Percentiles rank a stretch among this genome's conserved stretches.
phyloP scores from a whole-genome alignment of 2,113 vertebrate species.

The Caretta caretta region DNA sequence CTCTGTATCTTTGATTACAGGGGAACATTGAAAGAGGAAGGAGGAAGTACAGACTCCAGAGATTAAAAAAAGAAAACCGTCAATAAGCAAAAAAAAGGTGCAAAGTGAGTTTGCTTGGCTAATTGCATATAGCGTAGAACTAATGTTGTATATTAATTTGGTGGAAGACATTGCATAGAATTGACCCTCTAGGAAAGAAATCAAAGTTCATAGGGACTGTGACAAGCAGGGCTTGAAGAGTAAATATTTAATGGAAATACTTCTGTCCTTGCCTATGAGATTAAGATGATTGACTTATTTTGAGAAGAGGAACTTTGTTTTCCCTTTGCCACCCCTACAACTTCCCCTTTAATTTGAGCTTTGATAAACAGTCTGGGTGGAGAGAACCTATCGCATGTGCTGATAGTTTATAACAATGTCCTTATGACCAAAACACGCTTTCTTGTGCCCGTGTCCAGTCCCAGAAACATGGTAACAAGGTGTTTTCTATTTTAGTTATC shows the following conservation, averaged over 20 bases:
- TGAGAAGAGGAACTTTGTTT: constrained; percentile 28
- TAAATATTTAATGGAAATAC: background rate
- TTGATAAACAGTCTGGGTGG: fast-evolving
- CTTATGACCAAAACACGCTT: background rate
- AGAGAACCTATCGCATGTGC: fast-evolving
- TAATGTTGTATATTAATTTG: background rate
- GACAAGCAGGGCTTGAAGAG: background rate
- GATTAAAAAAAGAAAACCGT: background rate
- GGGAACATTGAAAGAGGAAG: background rate
- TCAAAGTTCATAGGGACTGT: background rate
- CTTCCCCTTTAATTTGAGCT: background rate
- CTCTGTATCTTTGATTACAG: background rate
- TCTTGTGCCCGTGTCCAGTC: fast-evolving
- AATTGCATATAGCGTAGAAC: background rate
- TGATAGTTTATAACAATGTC: background rate
- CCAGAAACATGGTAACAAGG: background rate
- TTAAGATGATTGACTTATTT: background rate
- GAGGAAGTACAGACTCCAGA: background rate
- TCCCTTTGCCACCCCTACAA: background rate
- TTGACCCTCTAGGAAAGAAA: background rate
- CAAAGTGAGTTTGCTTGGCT: background rate
- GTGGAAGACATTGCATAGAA: background rate
- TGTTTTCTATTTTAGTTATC: background rate
- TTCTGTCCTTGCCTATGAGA: background rate
- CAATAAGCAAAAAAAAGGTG: background rate